Evolutionary conservation across 2,113 vertebrate species (phyloP), one percentile per base, ranked within the genome.

Genomic region (Caracal caracal): DNA sequence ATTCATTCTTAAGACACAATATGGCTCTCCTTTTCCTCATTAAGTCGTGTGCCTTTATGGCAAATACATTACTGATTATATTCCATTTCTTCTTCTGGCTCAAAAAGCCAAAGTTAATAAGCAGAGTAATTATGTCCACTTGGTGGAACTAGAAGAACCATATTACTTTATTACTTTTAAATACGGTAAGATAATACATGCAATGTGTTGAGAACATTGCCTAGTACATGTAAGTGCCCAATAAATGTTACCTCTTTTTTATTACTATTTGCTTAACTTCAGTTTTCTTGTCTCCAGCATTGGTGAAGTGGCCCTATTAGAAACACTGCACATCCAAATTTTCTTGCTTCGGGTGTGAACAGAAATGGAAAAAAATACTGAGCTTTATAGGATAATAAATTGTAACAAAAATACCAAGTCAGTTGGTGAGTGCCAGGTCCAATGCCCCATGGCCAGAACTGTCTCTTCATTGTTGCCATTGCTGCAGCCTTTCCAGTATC

Each of bases 151-250:
- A 16, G 9, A 63, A 96, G 20, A 85, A 49, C 1, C 3, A 22
- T 65, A 63, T 71, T 66, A n/a, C 3, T 78, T 86, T 79, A 35
- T 61, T 90, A n/a, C 70, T 73, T 96, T 93, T 49, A 90, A 94
- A 10, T 65, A 66, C 0, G 59, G 22, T 75, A 30, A n/a, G 30
- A 66, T 83, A 89, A 94, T 47, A 65, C 2, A 30, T 28, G 17
- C 12, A 65, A 82, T 40, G 16, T 51, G 5, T 70, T 81, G 40
- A 63, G 65, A 88, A 70, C 6, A 83, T 24, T 80, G 78, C 33
- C 5, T 51, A 43, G 19, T 3, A 83, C 7, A 35, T 81, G 9
- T 40, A 83, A 47, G 1, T 89, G 9, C 11, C 66, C 22, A 79
- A 33, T 75, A 85, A 68, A 71, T 63, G 15, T 37, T 49, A 61